Evolutionary conservation across 1,140 invertebrate genomes (phyloP).

Genomic region (Dreissena polymorpha): DNA sequence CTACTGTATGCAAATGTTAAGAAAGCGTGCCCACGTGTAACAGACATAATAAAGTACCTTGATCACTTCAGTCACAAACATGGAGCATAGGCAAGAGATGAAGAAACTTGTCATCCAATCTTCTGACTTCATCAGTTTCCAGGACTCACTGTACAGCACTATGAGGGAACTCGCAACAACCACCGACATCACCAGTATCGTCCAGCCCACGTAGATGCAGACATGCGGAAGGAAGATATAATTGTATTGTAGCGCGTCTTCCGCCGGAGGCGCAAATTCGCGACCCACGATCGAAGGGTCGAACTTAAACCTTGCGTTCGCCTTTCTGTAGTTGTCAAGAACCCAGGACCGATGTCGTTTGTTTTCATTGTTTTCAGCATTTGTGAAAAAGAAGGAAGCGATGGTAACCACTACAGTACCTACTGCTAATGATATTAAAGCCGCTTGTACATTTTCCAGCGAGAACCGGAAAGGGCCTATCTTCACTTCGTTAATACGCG

Average conservation of each 20-base stretch:
- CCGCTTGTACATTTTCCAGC: slow-evolving; percentile 43
- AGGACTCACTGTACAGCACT: slow-evolving; percentile 66
- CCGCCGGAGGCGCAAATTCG: slow-evolving; percentile 11
- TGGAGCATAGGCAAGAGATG: slow-evolving; percentile 64
- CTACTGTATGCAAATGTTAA: too few relatives aligned
- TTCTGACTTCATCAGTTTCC: slow-evolving; percentile 66
- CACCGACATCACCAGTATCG: slow-evolving; percentile 54
- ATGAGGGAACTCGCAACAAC: slow-evolving; percentile 59
- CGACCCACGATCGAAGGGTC: slow-evolving; percentile 16
- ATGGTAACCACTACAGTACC: slow-evolving; percentile 49
- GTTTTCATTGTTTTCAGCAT: slow-evolving; percentile 15
- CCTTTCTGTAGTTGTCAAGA: slow-evolving; percentile 3
- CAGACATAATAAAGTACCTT: slow-evolving; percentile 59
- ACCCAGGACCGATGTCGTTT: background rate
- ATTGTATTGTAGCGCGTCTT: slow-evolving; percentile 40
- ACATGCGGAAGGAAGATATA: slow-evolving; percentile 63
- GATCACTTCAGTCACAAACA: slow-evolving; percentile 67
- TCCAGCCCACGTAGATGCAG: slow-evolving; percentile 68
- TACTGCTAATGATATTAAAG: slow-evolving; percentile 48
- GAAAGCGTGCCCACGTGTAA: too few relatives aligned
- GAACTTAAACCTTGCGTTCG: slow-evolving; percentile 37
- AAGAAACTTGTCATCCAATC: slow-evolving; percentile 68
- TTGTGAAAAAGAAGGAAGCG: slow-evolving; percentile 55
- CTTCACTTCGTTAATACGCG: slow-evolving; percentile 14
- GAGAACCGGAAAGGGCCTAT: slow-evolving; percentile 60